Evolutionary conservation across 2,888 invertebrate genomes (phyloP).

Genomic region (Oxystoma pomonae): DNA sequence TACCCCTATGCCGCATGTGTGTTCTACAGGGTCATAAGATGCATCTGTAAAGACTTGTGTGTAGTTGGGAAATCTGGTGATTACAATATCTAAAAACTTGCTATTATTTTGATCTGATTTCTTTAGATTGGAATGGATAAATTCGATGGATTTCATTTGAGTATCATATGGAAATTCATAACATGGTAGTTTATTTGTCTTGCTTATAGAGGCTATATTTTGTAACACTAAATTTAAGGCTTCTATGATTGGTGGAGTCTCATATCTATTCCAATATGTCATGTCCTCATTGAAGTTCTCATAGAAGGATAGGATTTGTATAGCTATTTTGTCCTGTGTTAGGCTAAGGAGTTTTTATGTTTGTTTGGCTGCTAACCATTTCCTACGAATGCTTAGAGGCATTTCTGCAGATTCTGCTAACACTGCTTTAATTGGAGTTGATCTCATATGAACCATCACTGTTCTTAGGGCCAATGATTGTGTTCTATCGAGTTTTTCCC

Average conservation of each 20-base stretch:
- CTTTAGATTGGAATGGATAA: not conserved
- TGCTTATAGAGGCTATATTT: no score
- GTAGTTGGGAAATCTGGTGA: not conserved
- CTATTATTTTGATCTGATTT: not conserved
- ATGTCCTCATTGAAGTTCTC: not conserved
- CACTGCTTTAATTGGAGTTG: not conserved
- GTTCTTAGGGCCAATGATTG: not conserved
- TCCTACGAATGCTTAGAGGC: not conserved
- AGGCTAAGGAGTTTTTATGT: not conserved
- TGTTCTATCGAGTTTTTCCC: not conserved
- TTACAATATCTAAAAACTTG: not conserved
- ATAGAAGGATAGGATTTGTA: not conserved
- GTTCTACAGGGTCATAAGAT: not conserved
- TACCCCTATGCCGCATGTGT: not conserved
- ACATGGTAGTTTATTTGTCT: not conserved
- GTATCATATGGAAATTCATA: not conserved
- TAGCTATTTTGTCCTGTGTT: not conserved
- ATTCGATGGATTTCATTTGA: not conserved
- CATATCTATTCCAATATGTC: not conserved
- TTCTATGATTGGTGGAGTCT: not conserved
- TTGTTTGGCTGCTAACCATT: slow-evolving; percentile 7
- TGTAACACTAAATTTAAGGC: not conserved
- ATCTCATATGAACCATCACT: not conserved
- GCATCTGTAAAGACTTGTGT: not conserved
- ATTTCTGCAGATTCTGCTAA: not conserved